Conservation (phyloP, 2,113 vertebrate species). For the Acrocephalus kingi region DNA sequence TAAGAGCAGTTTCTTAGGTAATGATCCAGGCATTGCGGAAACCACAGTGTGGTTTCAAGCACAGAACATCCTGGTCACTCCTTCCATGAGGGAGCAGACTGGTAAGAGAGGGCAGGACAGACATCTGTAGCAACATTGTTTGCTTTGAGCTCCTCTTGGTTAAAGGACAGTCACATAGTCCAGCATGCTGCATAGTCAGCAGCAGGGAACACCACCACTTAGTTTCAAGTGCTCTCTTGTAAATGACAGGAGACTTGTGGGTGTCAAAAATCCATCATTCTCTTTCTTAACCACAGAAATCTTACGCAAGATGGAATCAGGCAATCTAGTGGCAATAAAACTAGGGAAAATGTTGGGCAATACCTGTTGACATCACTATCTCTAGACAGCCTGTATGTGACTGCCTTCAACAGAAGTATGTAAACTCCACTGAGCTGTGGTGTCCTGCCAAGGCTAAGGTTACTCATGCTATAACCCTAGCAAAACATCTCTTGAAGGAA, state of each 20-base stretch:
- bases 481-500: background rate
- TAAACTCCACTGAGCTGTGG: slow-evolving; percentile 19
- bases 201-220: background rate
- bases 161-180: background rate
- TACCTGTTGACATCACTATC: background rate
- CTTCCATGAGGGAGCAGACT: background rate
- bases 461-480: background rate
- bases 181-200: background rate
- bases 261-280: slow-evolving; percentile 23
- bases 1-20: background rate
- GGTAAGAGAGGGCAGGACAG: background rate
- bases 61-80: background rate
- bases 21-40: background rate
- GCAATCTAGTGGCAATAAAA: background rate
- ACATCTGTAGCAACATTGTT: background rate
- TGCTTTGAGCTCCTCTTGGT: background rate
- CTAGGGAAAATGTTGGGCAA: slow-evolving; percentile 42
- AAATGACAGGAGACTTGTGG: slow-evolving; percentile 1
- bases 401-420: background rate
- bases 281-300: slow-evolving; percentile 2
- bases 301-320: background rate
- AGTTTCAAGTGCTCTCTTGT: background rate
- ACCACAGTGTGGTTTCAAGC: background rate
- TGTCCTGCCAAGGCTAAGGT: background rate
- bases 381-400: background rate